These are phyloP conservation scores for Anarrhichthys ocellatus DNA, from an alignment of 2,113 vertebrate species.

Conservation along the genomic window DNA sequence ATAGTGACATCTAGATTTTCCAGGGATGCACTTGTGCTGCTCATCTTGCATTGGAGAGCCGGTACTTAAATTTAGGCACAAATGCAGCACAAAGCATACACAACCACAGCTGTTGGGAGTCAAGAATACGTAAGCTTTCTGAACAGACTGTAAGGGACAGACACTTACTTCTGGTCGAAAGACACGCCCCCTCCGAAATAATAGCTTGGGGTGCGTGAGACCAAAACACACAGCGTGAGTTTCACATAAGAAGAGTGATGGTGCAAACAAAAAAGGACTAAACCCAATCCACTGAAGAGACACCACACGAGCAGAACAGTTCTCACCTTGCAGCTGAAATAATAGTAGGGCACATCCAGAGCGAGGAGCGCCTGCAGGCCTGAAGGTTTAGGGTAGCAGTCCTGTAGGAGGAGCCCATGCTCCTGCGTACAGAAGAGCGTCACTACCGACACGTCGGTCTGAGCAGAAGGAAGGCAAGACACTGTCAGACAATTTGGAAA, in stretches of 20 bases:
- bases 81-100: conserved; percentile 42
- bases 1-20: not conserved
- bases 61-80: not conserved
- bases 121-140: conserved; percentile 28
- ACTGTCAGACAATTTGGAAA: conserved; percentile 2
- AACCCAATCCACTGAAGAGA: not conserved
- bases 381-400: conserved; percentile 87
- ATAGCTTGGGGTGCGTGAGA: conserved; percentile 81
- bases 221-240: conserved; percentile 61
- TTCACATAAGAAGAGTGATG: conserved; percentile 36
- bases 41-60: not conserved
- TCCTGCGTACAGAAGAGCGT: conserved; percentile 95
- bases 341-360: conserved; percentile 92
- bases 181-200: conserved; percentile 87
- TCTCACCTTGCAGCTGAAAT: conserved; percentile 93
- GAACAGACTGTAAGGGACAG: conserved; percentile 1
- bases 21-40: conserved; percentile 49
- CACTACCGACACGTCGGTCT: conserved; percentile 88
- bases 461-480: conserved; percentile 40
- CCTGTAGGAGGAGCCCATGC: conserved; percentile 91
- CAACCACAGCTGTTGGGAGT: conserved; percentile 30
- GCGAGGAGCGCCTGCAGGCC: conserved; percentile 88
- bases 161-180: conserved; percentile 89
- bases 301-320: not conserved
- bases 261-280: conserved; percentile 19